These are phyloP conservation scores for Lepidothrix coronata DNA, from an alignment of 2,113 vertebrate genomes.

Conservation along the genomic window DNA sequence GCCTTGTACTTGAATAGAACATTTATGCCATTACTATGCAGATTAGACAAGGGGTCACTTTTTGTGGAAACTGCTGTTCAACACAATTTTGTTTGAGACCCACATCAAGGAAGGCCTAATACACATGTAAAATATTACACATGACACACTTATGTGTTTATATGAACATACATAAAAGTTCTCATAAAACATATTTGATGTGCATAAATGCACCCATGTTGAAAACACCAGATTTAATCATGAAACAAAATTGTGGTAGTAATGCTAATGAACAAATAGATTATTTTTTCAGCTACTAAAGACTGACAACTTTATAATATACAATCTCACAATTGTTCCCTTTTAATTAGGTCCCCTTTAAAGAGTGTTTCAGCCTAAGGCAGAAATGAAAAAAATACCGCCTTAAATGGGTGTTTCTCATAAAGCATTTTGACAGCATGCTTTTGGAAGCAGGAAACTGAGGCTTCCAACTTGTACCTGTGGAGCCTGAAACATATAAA, in stretches of 20 bases:
- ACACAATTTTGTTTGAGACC: neutral
- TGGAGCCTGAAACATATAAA: neutral
- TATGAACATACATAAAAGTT: no score
- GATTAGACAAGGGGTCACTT: neutral
- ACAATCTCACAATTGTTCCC: neutral
- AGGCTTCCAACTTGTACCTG: neutral
- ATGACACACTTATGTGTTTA: neutral
- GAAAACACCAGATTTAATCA: neutral
- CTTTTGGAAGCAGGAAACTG: neutral
- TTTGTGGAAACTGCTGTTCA: neutral
- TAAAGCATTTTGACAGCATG: neutral
- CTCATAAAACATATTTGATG: neutral
- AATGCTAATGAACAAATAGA: neutral
- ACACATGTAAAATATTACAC: neutral
- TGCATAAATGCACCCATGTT: neutral
- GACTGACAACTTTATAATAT: neutral
- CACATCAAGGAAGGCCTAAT: neutral
- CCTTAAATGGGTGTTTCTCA: neutral
- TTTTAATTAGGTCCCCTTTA: neutral
- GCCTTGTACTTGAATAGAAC: neutral
- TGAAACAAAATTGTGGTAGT: neutral
- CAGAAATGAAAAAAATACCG: neutral
- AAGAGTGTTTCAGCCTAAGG: neutral
- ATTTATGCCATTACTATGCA: neutral
- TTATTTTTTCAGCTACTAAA: neutral